A percentile compares a stretch with the other conserved stretches of the same genome.
These are phyloP conservation scores for Palythoa grandiflora DNA, from an alignment of 92 coral and sea anemone species.

Conservation along the genomic window DNA sequence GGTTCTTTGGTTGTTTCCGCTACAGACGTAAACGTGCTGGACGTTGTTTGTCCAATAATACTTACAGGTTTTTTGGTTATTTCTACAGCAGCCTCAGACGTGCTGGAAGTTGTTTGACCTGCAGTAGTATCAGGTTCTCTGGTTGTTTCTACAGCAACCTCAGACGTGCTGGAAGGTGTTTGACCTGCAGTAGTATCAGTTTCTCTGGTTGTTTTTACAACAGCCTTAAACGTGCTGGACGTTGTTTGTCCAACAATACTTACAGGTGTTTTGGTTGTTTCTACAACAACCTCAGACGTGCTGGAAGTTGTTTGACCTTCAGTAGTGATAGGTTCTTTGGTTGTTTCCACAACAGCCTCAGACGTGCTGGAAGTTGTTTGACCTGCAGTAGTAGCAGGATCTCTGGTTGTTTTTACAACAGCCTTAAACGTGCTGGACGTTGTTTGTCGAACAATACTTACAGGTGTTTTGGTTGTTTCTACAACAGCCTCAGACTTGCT, in stretches of 20 bases:
- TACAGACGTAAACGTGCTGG: too few relatives aligned
- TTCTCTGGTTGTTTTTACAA: not conserved
- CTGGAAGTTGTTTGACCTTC: not conserved
- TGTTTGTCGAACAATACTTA: not conserved
- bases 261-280: too few relatives aligned
- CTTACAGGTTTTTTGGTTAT: not conserved
- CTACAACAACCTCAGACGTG: too few relatives aligned
- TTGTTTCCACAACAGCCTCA: not conserved
- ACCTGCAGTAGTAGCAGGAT: not conserved
- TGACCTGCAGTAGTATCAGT: too few relatives aligned
- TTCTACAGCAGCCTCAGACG: not conserved
- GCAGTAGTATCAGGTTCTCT: too few relatives aligned
- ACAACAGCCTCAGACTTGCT: not conserved
- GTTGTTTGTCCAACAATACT: too few relatives aligned
- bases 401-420: not conserved
- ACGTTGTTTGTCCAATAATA: too few relatives aligned
- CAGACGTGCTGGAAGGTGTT: too few relatives aligned
- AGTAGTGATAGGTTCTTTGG: not conserved
- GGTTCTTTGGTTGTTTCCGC: too few relatives aligned
- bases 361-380: too few relatives aligned
- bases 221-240: not conserved
- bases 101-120: not conserved
- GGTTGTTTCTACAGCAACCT: too few relatives aligned
- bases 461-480: not conserved
- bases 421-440: not conserved